Evolutionary conservation across 2,113 vertebrate species (phyloP).

Genomic region (Pseudorasbora parva): DNA sequence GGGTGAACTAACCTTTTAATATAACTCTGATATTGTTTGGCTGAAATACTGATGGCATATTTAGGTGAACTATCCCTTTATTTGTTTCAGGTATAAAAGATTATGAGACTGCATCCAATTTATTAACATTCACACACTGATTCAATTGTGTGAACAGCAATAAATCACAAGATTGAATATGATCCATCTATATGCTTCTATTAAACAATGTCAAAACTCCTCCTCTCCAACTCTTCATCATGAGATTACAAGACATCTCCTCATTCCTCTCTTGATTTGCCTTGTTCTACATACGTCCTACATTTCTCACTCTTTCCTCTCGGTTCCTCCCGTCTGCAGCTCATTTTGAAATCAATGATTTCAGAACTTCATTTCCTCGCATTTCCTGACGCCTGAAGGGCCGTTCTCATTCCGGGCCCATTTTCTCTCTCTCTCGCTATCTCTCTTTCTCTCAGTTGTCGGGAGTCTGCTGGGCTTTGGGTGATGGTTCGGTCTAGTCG

Average conservation of each 20-base stretch:
- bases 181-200: conserved; percentile 34
- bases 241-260: conserved; percentile 29
- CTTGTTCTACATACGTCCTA: conserved; percentile 33
- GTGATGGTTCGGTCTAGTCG: conserved; percentile 17
- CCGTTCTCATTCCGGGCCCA: conserved; percentile 72
- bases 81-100: not conserved
- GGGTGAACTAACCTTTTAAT: no score
- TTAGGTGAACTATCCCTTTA: not conserved
- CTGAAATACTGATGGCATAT: no score
- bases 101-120: not conserved
- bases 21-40: no score
- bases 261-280: not conserved
- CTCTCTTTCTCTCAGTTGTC: conserved; percentile 53
- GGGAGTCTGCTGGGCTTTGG: conserved; percentile 10
- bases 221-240: conserved; percentile 22
- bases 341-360: conserved; percentile 82
- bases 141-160: conserved; percentile 7
- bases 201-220: conserved; percentile 44
- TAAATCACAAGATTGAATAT: conserved; percentile 22
- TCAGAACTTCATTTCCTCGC: conserved; percentile 80
- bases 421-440: conserved; percentile 67
- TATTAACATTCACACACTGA: not conserved
- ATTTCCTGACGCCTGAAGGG: conserved; percentile 73
- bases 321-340: conserved; percentile 61
- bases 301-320: conserved; percentile 34